Evolutionary conservation across 2,797 vertebrate species (phyloP).

Genomic region (Myripristis murdjan): DNA sequence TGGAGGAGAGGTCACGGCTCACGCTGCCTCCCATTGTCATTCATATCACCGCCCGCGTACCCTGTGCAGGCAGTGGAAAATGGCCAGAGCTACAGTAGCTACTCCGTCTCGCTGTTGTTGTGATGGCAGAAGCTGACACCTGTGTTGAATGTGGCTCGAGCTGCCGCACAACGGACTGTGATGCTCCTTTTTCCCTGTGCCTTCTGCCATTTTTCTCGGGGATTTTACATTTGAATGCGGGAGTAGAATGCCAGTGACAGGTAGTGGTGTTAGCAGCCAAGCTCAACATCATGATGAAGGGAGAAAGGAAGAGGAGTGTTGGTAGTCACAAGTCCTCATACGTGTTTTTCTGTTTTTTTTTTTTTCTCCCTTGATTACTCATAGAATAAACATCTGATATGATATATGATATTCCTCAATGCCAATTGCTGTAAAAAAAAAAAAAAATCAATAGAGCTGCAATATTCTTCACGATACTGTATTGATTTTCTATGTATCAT

Average conservation of each 20-base stretch:
- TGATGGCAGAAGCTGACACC: slow-evolving; percentile 14
- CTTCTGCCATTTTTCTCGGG: neutral
- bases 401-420: too few relatives aligned
- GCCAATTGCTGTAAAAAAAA: too few relatives aligned
- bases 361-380: too few relatives aligned
- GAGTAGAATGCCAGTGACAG: slow-evolving; percentile 4
- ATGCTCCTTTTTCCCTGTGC: neutral
- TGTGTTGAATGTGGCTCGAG: slow-evolving; percentile 23
- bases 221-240: slow-evolving; percentile 2
- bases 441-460: too few relatives aligned
- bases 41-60: slow-evolving; percentile 21
- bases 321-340: too few relatives aligned
- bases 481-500: too few relatives aligned
- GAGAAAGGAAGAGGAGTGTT: neutral
- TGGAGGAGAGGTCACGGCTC: slow-evolving; percentile 3
- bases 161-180: slow-evolving; percentile 4
- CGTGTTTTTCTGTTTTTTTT: neutral
- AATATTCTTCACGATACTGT: too few relatives aligned
- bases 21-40: slow-evolving; percentile 13
- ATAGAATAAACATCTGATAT: too few relatives aligned
- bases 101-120: slow-evolving; percentile 7
- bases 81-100: slow-evolving; percentile 34
- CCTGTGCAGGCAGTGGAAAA: slow-evolving; percentile 28
- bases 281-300: neutral
- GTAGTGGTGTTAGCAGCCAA: neutral